A percentile compares a stretch with the other conserved stretches of the same genome.
Conservation (phyloP, 2,888 invertebrate species). For the Bombyx huttoni region DNA sequence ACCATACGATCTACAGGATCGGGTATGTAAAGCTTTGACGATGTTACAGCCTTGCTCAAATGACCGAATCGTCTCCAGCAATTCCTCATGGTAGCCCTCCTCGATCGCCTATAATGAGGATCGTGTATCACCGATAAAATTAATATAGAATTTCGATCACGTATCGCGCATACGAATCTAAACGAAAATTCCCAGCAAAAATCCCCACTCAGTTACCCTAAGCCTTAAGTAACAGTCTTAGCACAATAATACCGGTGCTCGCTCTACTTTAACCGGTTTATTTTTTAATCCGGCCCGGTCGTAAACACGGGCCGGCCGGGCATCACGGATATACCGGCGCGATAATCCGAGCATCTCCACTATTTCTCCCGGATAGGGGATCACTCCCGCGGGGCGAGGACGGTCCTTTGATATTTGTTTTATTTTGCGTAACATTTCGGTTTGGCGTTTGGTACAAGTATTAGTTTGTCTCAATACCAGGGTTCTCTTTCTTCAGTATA, state of each 20-base stretch:
- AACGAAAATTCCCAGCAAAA: not conserved
- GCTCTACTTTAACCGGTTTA: conserved; percentile 15
- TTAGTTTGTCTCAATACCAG: not conserved
- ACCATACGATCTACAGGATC: too few relatives aligned
- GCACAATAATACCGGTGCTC: not conserved
- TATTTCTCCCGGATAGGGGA: conserved; percentile 56
- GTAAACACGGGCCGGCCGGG: conserved; percentile 41
- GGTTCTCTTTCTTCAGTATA: not conserved
- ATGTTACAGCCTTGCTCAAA: too few relatives aligned
- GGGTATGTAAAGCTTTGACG: too few relatives aligned
- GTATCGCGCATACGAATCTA: too few relatives aligned
- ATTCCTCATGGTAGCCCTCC: too few relatives aligned
- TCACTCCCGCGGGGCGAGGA: conserved; percentile 22
- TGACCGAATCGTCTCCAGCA: too few relatives aligned
- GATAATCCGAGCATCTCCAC: conserved; percentile 62
- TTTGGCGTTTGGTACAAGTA: not conserved
- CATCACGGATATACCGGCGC: conserved; percentile 58
- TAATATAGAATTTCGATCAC: too few relatives aligned
- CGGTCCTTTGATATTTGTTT: conserved; percentile 43
- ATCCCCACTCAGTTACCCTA: not conserved
- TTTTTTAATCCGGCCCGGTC: conserved; percentile 55
- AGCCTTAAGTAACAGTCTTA: not conserved
- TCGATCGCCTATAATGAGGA: too few relatives aligned
- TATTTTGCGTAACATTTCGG: conserved; percentile 18
- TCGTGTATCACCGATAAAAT: too few relatives aligned